These are phyloP conservation scores for Mormyrops boulengeri DNA, from an alignment of 2,797 vertebrate species.

Conservation along the genomic window DNA sequence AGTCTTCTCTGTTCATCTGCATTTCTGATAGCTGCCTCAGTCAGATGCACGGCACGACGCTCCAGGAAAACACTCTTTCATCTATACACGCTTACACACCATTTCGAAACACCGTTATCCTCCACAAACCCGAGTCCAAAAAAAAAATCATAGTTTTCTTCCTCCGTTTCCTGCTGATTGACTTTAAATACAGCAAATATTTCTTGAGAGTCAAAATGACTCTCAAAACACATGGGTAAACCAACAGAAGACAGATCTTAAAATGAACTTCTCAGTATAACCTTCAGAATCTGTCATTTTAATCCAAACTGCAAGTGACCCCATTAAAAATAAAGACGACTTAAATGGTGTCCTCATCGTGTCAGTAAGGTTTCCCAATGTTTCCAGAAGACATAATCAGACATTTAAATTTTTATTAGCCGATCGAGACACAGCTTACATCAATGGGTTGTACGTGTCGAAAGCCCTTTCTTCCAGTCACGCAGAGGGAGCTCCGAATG, in stretches of 20 bases:
- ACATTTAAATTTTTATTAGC: neutral
- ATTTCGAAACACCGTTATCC: slow-evolving; percentile 81
- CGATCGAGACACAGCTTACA: neutral
- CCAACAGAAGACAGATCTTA: neutral
- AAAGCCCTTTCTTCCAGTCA: neutral
- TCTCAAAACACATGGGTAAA: neutral
- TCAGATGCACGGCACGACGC: slow-evolving; percentile 69
- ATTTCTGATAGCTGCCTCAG: slow-evolving; percentile 95
- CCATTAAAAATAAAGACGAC: neutral
- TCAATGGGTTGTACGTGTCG: neutral
- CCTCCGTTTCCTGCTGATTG: neutral
- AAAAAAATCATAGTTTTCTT: slow-evolving; percentile 31
- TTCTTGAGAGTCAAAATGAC: neutral
- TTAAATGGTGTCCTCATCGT: neutral
- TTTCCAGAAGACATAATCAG: neutral
- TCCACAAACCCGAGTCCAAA: slow-evolving; percentile 68
- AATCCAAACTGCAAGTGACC: neutral
- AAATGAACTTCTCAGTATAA: neutral
- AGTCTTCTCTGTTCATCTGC: slow-evolving; percentile 91
- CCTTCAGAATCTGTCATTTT: neutral
- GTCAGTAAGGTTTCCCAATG: neutral
- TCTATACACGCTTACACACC: slow-evolving; percentile 66
- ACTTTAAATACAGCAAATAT: neutral
- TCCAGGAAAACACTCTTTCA: slow-evolving; percentile 78
- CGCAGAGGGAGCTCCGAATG: neutral